phyloP scores from a whole-genome alignment of 2,888 invertebrate species.

The Operophtera brumata region DNA sequence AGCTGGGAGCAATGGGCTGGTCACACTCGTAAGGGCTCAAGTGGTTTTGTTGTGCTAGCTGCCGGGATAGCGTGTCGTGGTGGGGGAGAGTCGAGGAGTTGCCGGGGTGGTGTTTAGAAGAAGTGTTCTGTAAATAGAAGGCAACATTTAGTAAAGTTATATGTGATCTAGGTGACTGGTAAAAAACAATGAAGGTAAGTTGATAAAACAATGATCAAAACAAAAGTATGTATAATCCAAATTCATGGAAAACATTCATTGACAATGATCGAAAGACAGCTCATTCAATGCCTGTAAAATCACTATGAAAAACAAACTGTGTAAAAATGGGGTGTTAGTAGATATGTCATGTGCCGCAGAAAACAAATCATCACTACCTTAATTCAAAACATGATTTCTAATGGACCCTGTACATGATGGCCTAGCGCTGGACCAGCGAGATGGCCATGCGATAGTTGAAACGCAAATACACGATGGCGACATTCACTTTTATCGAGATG shows the following conservation, averaged over 20 bases:
- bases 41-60: conserved; percentile 72
- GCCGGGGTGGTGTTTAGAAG: conserved; percentile 88
- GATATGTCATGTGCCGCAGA: neutral
- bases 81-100: conserved; percentile 84
- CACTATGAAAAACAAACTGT: conserved; percentile 21
- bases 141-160: neutral
- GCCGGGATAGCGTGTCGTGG: conserved; percentile 80
- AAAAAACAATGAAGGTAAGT: neutral
- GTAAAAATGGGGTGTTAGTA: conserved; percentile 23
- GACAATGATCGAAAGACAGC: conserved; percentile 40
- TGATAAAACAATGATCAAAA: neutral
- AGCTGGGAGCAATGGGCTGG: conserved; percentile 68
- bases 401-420: too few relatives aligned
- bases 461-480: too few relatives aligned
- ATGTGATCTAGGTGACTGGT: neutral
- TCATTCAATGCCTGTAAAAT: conserved; percentile 36
- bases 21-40: conserved; percentile 80
- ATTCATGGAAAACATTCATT: neutral
- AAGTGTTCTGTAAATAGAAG: conserved; percentile 86
- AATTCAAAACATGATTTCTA: too few relatives aligned
- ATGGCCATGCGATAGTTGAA: too few relatives aligned
- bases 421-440: too few relatives aligned
- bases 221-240: neutral
- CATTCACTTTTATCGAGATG: too few relatives aligned
- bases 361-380: neutral